phyloP scores from a whole-genome alignment of 2,113 vertebrate genomes.

The Hystrix cristata region DNA sequence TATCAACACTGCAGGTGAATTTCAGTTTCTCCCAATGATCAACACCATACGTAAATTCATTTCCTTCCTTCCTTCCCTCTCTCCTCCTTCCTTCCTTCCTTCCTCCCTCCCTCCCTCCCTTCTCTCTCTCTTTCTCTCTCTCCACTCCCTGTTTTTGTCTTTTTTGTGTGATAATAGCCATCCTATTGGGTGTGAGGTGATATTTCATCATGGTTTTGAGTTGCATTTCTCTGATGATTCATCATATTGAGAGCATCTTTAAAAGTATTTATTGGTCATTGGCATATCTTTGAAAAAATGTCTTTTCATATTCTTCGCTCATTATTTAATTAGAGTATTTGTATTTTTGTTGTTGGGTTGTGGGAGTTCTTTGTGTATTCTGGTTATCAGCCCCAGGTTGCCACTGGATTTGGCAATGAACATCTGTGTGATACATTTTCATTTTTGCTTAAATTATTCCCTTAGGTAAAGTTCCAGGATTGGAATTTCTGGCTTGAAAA shows the following conservation, averaged over 20 bases:
- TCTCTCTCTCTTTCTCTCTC: not conserved
- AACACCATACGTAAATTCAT: not conserved
- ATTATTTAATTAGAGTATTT: constrained; percentile 19
- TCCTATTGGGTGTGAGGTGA: not conserved
- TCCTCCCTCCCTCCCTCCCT: too few species aligned
- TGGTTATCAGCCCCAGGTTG: not conserved
- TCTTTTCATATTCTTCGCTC: not conserved
- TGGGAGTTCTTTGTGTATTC: not conserved
- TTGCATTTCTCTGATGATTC: not conserved
- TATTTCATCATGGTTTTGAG: not conserved
- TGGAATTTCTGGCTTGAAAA: constrained; percentile 21
- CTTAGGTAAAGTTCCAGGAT: constrained; percentile 1
- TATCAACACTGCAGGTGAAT: not conserved
- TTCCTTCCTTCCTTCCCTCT: not conserved
- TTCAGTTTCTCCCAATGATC: not conserved
- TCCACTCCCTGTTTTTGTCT: not conserved
- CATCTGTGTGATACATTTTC: constrained; percentile 14
- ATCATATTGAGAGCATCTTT: not conserved
- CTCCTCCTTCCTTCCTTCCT: too few species aligned
- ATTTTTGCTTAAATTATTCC: not conserved
- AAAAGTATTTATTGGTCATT: not conserved
- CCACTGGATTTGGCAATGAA: not conserved
- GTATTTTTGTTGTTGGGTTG: not conserved
- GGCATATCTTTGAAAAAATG: not conserved
- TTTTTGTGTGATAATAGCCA: not conserved